Evolutionary conservation across 2,888 invertebrate genomes (phyloP).

Genomic region (Aspidiotus rigidus): DNA sequence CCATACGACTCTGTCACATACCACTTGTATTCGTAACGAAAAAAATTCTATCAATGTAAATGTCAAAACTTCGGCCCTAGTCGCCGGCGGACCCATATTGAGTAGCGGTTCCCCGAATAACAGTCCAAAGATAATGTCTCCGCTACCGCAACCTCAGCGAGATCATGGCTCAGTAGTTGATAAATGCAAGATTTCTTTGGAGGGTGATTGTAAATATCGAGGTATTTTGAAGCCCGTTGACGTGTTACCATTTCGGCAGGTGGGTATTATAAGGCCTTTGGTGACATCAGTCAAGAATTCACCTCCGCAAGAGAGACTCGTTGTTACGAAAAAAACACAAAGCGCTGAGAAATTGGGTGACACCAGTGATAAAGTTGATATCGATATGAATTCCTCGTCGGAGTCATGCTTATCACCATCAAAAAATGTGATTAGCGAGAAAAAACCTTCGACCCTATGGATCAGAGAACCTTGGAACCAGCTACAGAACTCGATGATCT

Average conservation of each 20-base stretch:
- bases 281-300: slow-evolving; percentile 43
- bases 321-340: slow-evolving; percentile 46
- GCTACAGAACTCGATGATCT: slow-evolving; percentile 66
- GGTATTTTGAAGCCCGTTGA: slow-evolving; percentile 25
- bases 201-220: slow-evolving; percentile 10
- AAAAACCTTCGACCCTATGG: slow-evolving; percentile 41
- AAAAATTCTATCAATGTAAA: neutral
- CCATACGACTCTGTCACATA: neutral
- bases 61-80: neutral
- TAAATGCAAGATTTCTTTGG: neutral
- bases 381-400: slow-evolving; percentile 40
- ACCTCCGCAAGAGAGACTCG: slow-evolving; percentile 56
- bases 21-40: neutral
- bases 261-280: slow-evolving; percentile 45
- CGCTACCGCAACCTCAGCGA: neutral
- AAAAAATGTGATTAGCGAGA: slow-evolving; percentile 42
- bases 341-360: slow-evolving; percentile 5
- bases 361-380: neutral
- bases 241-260: slow-evolving; percentile 28
- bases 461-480: slow-evolving; percentile 48
- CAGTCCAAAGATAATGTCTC: neutral
- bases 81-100: neutral
- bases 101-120: neutral
- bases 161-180: neutral
- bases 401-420: slow-evolving; percentile 51